Evolutionary conservation across 2,888 invertebrate genomes (phyloP), one percentile per base, ranked within the genome.

Genomic region (Caenorhabditis sp.): DNA sequence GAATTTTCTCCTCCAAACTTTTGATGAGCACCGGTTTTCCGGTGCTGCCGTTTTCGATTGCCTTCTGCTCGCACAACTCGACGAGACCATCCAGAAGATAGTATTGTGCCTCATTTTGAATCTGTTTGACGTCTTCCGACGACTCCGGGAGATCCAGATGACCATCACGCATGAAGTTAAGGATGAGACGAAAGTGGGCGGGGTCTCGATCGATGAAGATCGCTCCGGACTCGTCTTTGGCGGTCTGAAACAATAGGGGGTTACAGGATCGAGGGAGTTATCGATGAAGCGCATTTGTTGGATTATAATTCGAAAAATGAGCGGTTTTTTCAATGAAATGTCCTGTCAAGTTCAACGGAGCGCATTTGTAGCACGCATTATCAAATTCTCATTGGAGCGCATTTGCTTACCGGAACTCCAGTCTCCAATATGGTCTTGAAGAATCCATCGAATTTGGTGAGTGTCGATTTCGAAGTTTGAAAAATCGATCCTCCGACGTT

Each of bases 81-180:
- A 54, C 68, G 2, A 68, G 24, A 31, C 26, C 38, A 2, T 54
- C 24, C 22, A 68, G 31, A 12, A 49, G 12, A 38, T 68, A 99
- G 93, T 97, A 99, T 93, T 98, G 97, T 0, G 98, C 56, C 22
- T 56, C 56, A 2, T 2, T 56, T 16, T 56, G 5, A 24, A 56
- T 12, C 3, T 26, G 10, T 26, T 14, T n/a, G 16, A 26, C 22
- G 28, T 24, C 26, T 56, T 24, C 28, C 26, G 7, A 3, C 2
- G 56, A 56, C 2, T 56, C 56, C 14, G 56, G 56, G 4, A 56
- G 24, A 14, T 10, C 14, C 4, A 56, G 24, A 26, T 26, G 6
- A 28, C 97, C 97, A 94, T 99, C 98, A 49, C 99, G 94, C 56
- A 99, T 94, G 92, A 96, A 99, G 93, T 98, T 98, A 44, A 99